Percentiles rank a stretch among this genome's conserved stretches.
These are phyloP conservation scores for Pyrrhia umbra DNA, from an alignment of 2,888 invertebrate species.

Conservation along the genomic window DNA sequence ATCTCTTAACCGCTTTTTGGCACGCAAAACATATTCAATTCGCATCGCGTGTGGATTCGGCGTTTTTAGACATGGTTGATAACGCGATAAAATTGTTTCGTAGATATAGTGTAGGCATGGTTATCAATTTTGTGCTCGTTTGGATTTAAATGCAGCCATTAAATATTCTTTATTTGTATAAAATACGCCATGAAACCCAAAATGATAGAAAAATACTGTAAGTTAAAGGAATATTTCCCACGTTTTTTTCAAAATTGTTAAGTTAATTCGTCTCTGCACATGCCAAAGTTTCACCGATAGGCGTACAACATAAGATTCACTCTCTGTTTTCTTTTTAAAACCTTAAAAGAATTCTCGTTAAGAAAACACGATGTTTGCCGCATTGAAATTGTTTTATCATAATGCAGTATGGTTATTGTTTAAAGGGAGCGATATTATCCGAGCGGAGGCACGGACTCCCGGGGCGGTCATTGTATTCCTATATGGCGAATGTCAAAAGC, in stretches of 20 bases:
- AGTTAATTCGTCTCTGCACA: slow-evolving; percentile 17
- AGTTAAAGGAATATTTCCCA: slow-evolving; percentile 44
- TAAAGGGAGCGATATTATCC: slow-evolving; percentile 87
- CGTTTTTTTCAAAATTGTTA: slow-evolving; percentile 45
- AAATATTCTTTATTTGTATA: slow-evolving; percentile 57
- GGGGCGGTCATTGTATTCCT: slow-evolving; percentile 90
- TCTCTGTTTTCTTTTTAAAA: slow-evolving; percentile 71
- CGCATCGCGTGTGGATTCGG: slow-evolving; percentile 83
- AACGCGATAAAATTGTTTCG: slow-evolving; percentile 70
- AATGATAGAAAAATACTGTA: slow-evolving; percentile 44
- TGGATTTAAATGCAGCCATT: slow-evolving; percentile 67
- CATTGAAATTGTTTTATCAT: slow-evolving; percentile 89
- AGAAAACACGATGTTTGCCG: slow-evolving; percentile 85
- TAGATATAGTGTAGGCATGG: slow-evolving; percentile 66
- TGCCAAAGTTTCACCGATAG: slow-evolving; percentile 17
- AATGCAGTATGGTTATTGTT: slow-evolving; percentile 88
- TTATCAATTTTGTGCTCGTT: slow-evolving; percentile 72
- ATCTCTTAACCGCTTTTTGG: slow-evolving; percentile 82
- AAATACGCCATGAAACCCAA: slow-evolving; percentile 57
- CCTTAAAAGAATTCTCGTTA: slow-evolving; percentile 83
- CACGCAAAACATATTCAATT: slow-evolving; percentile 82
- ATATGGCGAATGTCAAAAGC: slow-evolving; percentile 90
- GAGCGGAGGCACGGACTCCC: slow-evolving; percentile 80
- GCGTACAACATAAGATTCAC: slow-evolving; percentile 65
- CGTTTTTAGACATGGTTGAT: slow-evolving; percentile 80